These are phyloP conservation scores for Holotrichia oblita DNA, from an alignment of 1,140 invertebrate species.

Conservation along the genomic window DNA sequence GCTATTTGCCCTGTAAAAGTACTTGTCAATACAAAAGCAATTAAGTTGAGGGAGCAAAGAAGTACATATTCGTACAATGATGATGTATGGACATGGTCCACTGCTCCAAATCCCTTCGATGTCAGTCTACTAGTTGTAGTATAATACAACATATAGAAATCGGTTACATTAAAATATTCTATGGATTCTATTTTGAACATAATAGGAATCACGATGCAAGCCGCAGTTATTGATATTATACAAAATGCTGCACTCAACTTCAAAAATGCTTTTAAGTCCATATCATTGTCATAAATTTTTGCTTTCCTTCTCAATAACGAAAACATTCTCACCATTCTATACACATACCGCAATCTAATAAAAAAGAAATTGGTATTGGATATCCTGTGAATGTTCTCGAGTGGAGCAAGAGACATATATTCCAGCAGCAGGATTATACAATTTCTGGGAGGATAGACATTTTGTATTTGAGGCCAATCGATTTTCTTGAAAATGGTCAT, in stretches of 20 bases:
- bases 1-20: background rate
- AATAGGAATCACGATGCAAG: background rate
- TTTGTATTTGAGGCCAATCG: slow-evolving; percentile 27
- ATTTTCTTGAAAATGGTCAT: slow-evolving; percentile 38
- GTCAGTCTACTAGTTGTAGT: background rate
- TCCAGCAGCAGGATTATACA: slow-evolving; percentile 7
- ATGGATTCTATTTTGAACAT: background rate
- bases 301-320: background rate
- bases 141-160: slow-evolving; percentile 22
- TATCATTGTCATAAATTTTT: background rate
- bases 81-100: background rate
- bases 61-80: slow-evolving; percentile 6
- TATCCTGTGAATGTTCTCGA: slow-evolving; percentile 5
- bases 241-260: background rate
- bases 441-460: background rate
- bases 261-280: background rate
- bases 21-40: background rate
- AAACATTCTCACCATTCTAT: slow-evolving; percentile 18
- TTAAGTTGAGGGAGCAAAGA: background rate
- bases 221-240: background rate
- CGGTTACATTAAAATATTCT: slow-evolving; percentile 2
- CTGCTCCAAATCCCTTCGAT: slow-evolving; percentile 3
- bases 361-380: slow-evolving; percentile 21
- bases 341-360: slow-evolving; percentile 23
- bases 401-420: background rate